Evolutionary conservation across 1,140 invertebrate genomes (phyloP), one percentile per base, ranked within the genome.

Genomic region (Pissodes strobi): DNA sequence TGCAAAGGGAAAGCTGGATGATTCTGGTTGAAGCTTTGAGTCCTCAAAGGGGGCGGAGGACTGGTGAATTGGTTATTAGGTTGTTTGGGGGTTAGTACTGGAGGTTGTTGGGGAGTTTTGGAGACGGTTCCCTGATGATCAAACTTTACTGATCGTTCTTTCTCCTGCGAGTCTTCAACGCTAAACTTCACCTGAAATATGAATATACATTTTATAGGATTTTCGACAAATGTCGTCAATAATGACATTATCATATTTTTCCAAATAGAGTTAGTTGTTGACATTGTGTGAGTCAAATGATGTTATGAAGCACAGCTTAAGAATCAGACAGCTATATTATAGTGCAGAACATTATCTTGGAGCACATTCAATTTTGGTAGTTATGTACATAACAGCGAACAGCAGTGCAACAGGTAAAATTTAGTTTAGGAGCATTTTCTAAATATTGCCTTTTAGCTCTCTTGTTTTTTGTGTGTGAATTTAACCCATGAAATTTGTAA

Each of bases 151-250:
- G 49, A 21, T 62, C 69, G 71, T 15, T 72, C 67, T 46, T 64
- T 65, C 5, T 66, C 64, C n/a, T 41, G 30, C 18, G 52, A 52
- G 25, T 46, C 70, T 43, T 74, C 74, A 19, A 72, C 68, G 38
- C 66, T 75, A 48, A 76, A 76, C 68, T 74, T 76, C 5, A 76
- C 74, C 74, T 75, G 21, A 22, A 60, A 58, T 13, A 34, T 34
- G 38, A 55, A 30, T 21, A 38, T n/a, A n/a, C n/a, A n/a, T n/a
- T n/a, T n/a, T n/a, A 17, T 10, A n/a, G 15, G 9, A 12, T 6
- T 34, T n/a, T 8, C 6, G n/a, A 34, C 6, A 34, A n/a, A 34
- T 8, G n/a, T 8, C 30, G 6, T 34, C 30, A 8, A 8, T 8
- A 34, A 6, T 8, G n/a, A 34, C 6, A 8, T 34, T 34, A 34